Conservation (phyloP, 2,113 vertebrate genomes). For the Microcebus tavaratra region DNA sequence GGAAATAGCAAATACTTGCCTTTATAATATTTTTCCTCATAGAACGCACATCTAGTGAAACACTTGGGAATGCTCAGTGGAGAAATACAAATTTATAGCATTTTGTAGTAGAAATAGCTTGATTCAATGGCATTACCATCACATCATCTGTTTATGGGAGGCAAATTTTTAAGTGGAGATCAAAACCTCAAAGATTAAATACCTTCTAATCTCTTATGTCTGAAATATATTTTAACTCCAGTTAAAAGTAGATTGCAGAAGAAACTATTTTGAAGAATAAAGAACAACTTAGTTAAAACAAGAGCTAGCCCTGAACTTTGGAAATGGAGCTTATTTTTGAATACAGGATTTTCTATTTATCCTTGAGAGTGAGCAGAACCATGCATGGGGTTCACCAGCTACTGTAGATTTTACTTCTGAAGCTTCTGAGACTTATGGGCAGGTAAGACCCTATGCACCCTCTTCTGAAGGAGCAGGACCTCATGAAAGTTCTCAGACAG, state of each 20-base stretch:
- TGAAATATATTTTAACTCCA: not conserved
- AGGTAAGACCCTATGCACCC: fast-evolving
- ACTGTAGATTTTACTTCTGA: not conserved
- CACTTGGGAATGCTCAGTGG: not conserved
- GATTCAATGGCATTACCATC: not conserved
- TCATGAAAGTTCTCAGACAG: not conserved
- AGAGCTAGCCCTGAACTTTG: not conserved
- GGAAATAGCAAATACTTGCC: not conserved
- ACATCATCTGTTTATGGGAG: not conserved
- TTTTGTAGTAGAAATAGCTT: not conserved
- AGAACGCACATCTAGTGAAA: not conserved
- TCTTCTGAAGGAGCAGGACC: not conserved
- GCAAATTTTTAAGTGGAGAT: not conserved
- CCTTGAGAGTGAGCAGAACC: not conserved
- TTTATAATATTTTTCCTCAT: not conserved
- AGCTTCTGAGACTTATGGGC: not conserved
- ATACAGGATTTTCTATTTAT: not conserved
- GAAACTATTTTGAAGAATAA: not conserved
- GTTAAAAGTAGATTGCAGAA: not conserved
- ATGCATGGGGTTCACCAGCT: not conserved
- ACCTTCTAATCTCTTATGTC: not conserved
- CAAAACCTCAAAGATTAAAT: not conserved
- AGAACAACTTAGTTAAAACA: not conserved
- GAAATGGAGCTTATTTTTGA: not conserved
- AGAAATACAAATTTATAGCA: not conserved